Percentiles rank a stretch among this genome's conserved stretches.
phyloP scores from a whole-genome alignment of 2,888 invertebrate species.

The Sycophila texana region DNA sequence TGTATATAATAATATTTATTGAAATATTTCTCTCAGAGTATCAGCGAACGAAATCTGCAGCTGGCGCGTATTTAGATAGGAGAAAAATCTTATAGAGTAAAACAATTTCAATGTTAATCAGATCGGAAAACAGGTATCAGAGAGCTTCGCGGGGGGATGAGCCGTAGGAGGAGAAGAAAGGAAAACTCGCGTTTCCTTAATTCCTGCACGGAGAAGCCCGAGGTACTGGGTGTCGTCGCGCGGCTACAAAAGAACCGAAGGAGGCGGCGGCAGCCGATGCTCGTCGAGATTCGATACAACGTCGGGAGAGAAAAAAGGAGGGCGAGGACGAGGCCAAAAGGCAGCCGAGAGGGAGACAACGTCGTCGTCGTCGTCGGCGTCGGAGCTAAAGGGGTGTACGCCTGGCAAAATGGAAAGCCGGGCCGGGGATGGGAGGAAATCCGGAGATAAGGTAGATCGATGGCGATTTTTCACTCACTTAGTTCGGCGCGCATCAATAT shows the following conservation, averaged over 20 bases:
- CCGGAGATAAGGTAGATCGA: slow-evolving; percentile 69
- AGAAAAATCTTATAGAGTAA: neutral
- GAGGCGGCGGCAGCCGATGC: neutral
- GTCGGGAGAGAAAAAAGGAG: slow-evolving; percentile 14
- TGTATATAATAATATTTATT: too few relatives aligned
- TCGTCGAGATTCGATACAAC: slow-evolving; percentile 43
- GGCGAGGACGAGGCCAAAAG: neutral
- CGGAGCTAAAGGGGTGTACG: slow-evolving; percentile 12
- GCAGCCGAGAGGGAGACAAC: neutral
- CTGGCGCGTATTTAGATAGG: neutral
- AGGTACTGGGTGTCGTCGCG: neutral
- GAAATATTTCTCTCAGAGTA: too few relatives aligned
- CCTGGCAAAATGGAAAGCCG: slow-evolving; percentile 42
- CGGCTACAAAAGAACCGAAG: slow-evolving; percentile 29
- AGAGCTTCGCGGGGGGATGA: neutral
- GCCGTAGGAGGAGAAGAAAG: neutral
- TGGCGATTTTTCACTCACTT: slow-evolving; percentile 76
- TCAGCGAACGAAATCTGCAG: too few relatives aligned
- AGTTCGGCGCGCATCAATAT: slow-evolving; percentile 74
- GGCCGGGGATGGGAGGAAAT: slow-evolving; percentile 57
- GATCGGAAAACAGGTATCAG: neutral
- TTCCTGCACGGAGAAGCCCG: slow-evolving; percentile 18
- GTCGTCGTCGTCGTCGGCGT: too few relatives aligned
- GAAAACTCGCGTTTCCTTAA: slow-evolving; percentile 22
- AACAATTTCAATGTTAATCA: neutral